Conservation (phyloP, 2,888 invertebrate genomes). For the Tupiocoris notatus region DNA sequence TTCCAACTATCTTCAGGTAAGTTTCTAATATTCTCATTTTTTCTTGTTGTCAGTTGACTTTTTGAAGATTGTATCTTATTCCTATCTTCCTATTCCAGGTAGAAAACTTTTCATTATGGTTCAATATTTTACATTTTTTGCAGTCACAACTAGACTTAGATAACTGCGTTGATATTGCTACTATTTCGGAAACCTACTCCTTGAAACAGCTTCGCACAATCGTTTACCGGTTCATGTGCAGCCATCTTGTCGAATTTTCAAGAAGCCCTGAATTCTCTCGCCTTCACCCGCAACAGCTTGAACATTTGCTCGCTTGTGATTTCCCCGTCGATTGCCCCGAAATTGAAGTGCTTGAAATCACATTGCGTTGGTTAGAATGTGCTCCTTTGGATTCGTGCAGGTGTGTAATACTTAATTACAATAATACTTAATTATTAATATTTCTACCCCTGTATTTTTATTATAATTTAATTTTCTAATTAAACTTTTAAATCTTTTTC, state of each 20-base stretch:
- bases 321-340: slow-evolving; percentile 70
- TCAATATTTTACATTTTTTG: too few species aligned
- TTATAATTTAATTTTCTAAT: not conserved
- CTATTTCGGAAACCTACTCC: slow-evolving; percentile 68
- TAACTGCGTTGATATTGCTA: slow-evolving; percentile 70
- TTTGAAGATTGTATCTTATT: too few species aligned
- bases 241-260: slow-evolving; percentile 63
- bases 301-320: slow-evolving; percentile 63
- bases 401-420: too few species aligned
- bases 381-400: slow-evolving; percentile 37
- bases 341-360: slow-evolving; percentile 60
- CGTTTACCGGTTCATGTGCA: slow-evolving; percentile 66
- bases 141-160: slow-evolving; percentile 67
- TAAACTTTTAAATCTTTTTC: not conserved
- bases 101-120: too few species aligned
- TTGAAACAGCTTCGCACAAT: slow-evolving; percentile 60
- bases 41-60: too few species aligned
- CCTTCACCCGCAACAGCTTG: slow-evolving; percentile 62
- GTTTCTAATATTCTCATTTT: slow-evolving; percentile 54
- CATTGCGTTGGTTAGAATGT: slow-evolving; percentile 60
- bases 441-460: not conserved
- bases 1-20: slow-evolving; percentile 60
- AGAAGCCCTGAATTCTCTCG: slow-evolving; percentile 62
- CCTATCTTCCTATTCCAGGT: too few species aligned
- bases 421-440: too few species aligned